Evolutionary conservation across 2,888 invertebrate genomes (phyloP).

Genomic region (Lepidochitona cinerea): DNA sequence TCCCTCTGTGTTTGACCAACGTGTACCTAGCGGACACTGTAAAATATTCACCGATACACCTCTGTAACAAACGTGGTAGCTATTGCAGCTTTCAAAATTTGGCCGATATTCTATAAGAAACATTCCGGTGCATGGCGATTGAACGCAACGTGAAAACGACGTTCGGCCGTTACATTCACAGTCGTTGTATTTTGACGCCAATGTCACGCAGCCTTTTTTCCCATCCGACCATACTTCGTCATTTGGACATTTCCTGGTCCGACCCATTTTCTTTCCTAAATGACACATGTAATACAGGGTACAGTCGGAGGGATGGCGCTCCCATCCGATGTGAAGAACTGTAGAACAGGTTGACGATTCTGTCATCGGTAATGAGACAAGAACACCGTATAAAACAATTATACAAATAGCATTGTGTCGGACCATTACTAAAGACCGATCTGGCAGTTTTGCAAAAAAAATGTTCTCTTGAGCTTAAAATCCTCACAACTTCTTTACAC

Average conservation of each 20-base stretch:
- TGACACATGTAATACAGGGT: neutral
- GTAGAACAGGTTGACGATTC: neutral
- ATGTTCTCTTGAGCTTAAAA: too few species aligned
- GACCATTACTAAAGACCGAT: too few species aligned
- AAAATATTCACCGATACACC: neutral
- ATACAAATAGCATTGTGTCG: too few species aligned
- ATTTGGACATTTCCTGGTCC: neutral
- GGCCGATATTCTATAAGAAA: neutral
- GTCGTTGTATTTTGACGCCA: neutral
- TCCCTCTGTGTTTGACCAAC: neutral
- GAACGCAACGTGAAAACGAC: neutral
- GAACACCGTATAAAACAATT: too few species aligned
- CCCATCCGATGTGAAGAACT: neutral
- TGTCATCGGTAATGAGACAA: too few species aligned
- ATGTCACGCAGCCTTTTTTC: neutral
- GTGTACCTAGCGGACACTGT: neutral
- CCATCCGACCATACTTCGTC: neutral
- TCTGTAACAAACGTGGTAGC: neutral
- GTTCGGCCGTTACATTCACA: neutral
- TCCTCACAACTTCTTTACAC: too few species aligned
- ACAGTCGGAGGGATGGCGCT: neutral
- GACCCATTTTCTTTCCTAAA: neutral
- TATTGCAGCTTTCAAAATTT: neutral
- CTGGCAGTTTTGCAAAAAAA: too few species aligned
- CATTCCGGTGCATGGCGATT: neutral